These are phyloP conservation scores for Microdon myrmicae DNA, from an alignment of 2,888 invertebrate genomes.

Conservation along the genomic window DNA sequence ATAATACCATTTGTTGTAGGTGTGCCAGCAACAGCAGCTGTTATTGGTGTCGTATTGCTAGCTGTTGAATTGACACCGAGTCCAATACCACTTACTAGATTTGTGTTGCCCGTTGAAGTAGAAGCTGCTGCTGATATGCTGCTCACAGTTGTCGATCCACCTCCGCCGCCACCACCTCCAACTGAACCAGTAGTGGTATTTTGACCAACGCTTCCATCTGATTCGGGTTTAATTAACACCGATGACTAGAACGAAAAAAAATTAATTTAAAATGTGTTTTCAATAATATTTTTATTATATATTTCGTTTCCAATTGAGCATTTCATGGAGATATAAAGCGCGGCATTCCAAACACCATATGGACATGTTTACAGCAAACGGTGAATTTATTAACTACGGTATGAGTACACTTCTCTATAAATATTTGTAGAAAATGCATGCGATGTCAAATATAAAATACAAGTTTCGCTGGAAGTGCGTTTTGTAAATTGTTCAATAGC, in stretches of 20 bases:
- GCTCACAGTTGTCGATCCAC: slow-evolving; percentile 47
- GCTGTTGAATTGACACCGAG: slow-evolving; percentile 44
- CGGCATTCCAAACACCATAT: slow-evolving; percentile 43
- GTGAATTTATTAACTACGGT: slow-evolving; percentile 28
- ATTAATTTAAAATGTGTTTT: slow-evolving; percentile 5
- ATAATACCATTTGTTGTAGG: slow-evolving; percentile 48
- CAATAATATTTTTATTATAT: not conserved
- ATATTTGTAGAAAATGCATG: slow-evolving; percentile 48
- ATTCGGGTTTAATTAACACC: slow-evolving; percentile 70
- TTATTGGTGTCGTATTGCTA: slow-evolving; percentile 46
- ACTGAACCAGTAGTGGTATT: slow-evolving; percentile 59
- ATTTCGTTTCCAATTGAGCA: not conserved
- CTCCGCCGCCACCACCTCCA: slow-evolving; percentile 63
- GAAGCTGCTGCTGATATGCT: slow-evolving; percentile 52
- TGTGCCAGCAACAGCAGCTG: slow-evolving; percentile 49
- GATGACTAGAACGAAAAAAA: slow-evolving; percentile 57
- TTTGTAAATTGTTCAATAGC: no score
- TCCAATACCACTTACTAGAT: slow-evolving; percentile 42
- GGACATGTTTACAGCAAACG: slow-evolving; percentile 41
- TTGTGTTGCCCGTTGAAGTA: slow-evolving; percentile 44
- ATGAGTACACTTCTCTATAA: slow-evolving; percentile 12
- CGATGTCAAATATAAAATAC: slow-evolving; percentile 28
- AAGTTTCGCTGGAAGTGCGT: no score
- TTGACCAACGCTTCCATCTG: slow-evolving; percentile 65
- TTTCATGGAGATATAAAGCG: slow-evolving; percentile 15